Conservation (phyloP, 2,797 vertebrate genomes). For the Neomorphus geoffroyi region DNA sequence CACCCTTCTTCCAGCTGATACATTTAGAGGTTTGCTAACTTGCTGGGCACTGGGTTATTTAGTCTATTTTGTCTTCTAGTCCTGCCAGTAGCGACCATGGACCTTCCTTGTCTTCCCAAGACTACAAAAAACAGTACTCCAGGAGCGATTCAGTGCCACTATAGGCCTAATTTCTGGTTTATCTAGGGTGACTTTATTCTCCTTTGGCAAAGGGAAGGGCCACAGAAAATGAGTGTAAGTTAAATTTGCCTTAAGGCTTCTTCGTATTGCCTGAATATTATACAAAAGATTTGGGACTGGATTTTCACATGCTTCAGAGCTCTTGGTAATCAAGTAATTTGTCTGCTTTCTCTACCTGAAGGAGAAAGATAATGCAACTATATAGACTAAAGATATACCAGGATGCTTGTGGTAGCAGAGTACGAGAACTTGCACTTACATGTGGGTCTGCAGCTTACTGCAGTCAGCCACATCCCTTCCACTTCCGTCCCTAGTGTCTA, state of each 20-base stretch:
- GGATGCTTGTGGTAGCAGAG: neutral
- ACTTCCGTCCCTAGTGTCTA: neutral
- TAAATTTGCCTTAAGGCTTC: neutral
- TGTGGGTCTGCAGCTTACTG: neutral
- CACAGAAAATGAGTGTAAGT: neutral
- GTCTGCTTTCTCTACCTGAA: neutral
- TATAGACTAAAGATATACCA: neutral
- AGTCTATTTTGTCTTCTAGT: neutral
- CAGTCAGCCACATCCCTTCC: neutral
- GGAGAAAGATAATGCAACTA: neutral
- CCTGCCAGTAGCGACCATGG: neutral
- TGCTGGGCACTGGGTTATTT: neutral
- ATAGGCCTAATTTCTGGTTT: neutral
- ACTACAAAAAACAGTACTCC: neutral
- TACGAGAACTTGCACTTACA: neutral
- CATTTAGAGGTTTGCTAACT: neutral
- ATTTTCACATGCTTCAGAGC: neutral
- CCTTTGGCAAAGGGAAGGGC: neutral
- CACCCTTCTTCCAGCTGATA: neutral
- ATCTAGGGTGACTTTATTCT: neutral
- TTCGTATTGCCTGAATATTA: neutral
- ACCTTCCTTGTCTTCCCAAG: neutral
- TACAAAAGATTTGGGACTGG: neutral
- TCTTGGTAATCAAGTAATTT: neutral
- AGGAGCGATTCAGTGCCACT: neutral